phyloP scores from a whole-genome alignment of 2,888 invertebrate genomes.

The Acanthococcus lagerstroemiae region DNA sequence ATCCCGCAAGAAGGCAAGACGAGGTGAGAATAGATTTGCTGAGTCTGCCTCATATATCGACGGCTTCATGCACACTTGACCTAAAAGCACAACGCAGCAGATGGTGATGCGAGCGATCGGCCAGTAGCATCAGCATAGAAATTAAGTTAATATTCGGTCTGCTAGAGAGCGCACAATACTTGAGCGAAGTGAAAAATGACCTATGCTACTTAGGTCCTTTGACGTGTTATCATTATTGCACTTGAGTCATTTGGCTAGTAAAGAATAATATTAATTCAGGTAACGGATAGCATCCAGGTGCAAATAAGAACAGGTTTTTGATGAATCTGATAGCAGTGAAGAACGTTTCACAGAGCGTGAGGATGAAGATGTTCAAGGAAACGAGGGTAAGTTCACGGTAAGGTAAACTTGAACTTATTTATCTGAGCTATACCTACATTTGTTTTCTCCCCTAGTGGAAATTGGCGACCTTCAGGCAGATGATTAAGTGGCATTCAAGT shows the following conservation, averaged over 20 bases:
- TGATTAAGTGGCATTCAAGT: too few relatives aligned
- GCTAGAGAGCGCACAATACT: neutral
- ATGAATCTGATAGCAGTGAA: too few relatives aligned
- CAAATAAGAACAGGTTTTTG: neutral
- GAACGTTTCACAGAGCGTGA: too few relatives aligned
- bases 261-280: neutral
- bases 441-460: too few relatives aligned
- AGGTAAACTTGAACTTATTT: too few relatives aligned
- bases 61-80: neutral
- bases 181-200: neutral
- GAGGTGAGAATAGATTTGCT: too few relatives aligned
- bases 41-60: neutral
- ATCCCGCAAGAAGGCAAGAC: neutral
- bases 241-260: neutral
- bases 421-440: too few relatives aligned
- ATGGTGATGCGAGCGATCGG: neutral
- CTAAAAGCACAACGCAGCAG: neutral
- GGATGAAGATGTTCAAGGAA: too few relatives aligned
- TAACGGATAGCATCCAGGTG: too few relatives aligned
- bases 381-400: too few relatives aligned
- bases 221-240: neutral
- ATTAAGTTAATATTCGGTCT: neutral
- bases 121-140: neutral
- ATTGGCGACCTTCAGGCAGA: too few relatives aligned
- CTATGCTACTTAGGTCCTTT: neutral